Percentiles rank a stretch among this genome's conserved stretches.
Evolutionary conservation across 1,140 invertebrate species (phyloP).

Genomic region (Battus philenor): DNA sequence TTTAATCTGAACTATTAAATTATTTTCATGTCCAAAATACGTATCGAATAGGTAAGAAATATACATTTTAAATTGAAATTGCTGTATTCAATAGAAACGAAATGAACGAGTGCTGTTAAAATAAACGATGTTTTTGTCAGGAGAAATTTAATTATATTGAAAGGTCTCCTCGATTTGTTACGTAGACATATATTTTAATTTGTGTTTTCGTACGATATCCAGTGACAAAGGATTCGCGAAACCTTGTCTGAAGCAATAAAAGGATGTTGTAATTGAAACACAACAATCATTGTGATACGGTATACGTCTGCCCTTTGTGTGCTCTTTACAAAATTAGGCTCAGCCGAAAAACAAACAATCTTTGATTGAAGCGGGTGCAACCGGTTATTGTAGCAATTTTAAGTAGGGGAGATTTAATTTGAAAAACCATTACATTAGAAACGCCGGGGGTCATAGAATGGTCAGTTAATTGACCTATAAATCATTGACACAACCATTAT

Average conservation of each 20-base stretch:
- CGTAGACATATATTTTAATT: neutral
- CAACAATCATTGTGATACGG: slow-evolving; percentile 42
- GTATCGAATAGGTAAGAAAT: no score
- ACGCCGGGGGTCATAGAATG: slow-evolving; percentile 49
- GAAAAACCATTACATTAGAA: slow-evolving; percentile 54
- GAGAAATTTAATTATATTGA: no score
- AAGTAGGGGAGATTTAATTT: slow-evolving; percentile 53
- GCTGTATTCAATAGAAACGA: no score
- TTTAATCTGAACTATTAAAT: no score
- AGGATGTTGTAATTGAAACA: slow-evolving; percentile 41
- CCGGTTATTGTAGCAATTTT: slow-evolving; percentile 44
- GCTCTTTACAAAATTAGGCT: slow-evolving; percentile 39
- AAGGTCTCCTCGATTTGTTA: no score
- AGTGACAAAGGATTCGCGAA: slow-evolving; percentile 7
- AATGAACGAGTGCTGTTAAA: no score
- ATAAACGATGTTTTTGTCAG: no score
- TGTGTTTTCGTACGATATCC: slow-evolving; percentile 1
- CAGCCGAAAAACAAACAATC: slow-evolving; percentile 63
- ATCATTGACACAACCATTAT: slow-evolving; percentile 44
- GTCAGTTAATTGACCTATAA: slow-evolving; percentile 71
- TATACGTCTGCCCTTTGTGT: slow-evolving; percentile 46
- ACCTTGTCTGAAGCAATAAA: neutral
- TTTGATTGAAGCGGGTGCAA: slow-evolving; percentile 51
- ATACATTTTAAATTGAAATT: no score
- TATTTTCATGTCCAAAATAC: no score